Percentiles rank a stretch among this genome's conserved stretches.
Evolutionary conservation across 2,888 invertebrate genomes (phyloP).

Genomic region (Amiota communis): DNA sequence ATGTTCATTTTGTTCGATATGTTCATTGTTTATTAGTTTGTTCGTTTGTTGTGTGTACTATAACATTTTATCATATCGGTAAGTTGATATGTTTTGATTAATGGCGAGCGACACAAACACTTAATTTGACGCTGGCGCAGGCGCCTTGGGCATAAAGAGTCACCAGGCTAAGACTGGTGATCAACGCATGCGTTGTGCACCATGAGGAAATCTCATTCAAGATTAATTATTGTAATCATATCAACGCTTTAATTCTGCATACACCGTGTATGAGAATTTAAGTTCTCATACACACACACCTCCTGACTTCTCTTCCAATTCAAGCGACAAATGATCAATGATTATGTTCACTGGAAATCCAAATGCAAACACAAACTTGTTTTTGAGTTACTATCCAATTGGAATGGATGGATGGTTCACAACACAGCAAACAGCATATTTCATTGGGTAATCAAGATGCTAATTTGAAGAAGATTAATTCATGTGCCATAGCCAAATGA

Average conservation of each 20-base stretch:
- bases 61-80: conserved; percentile 65
- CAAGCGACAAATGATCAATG: conserved; percentile 54
- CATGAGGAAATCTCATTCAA: conserved; percentile 57
- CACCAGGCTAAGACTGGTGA: conserved; percentile 27
- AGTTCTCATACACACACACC: conserved; percentile 29
- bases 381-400: background rate
- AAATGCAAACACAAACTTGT: conserved; percentile 37
- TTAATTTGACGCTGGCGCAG: conserved; percentile 70
- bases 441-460: conserved; percentile 68
- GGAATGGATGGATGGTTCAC: conserved; percentile 37
- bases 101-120: conserved; percentile 70
- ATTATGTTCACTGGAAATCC: conserved; percentile 35
- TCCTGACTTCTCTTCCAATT: background rate
- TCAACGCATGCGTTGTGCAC: conserved; percentile 33
- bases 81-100: conserved; percentile 69
- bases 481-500: conserved; percentile 44
- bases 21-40: background rate
- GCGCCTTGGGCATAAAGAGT: conserved; percentile 56
- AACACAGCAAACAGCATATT: conserved; percentile 50
- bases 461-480: conserved; percentile 69
- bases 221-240: conserved; percentile 71
- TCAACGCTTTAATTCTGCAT: conserved; percentile 53
- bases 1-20: conserved; percentile 31
- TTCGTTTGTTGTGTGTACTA: conserved; percentile 3
- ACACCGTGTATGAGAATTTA: conserved; percentile 17